These are phyloP conservation scores for Ips nitidus DNA, from an alignment of 1,140 invertebrate genomes.

Conservation along the genomic window DNA sequence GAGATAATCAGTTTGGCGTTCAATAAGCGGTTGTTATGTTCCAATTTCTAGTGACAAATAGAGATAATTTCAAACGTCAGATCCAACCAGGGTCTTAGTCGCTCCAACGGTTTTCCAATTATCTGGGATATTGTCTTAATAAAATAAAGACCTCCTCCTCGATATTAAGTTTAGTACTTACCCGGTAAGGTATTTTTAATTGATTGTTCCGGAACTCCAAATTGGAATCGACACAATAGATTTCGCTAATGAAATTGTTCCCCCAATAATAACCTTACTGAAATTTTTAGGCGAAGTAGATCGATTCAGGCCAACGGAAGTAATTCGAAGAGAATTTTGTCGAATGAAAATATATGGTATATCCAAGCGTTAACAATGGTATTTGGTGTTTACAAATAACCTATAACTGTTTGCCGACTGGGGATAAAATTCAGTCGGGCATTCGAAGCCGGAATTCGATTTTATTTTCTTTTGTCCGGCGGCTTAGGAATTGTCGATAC, in stretches of 20 bases:
- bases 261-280: too few relatives aligned
- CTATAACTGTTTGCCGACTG: constrained; percentile 8
- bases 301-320: too few relatives aligned
- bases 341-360: neutral
- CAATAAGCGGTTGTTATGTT: too few relatives aligned
- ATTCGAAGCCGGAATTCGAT: constrained; percentile 5
- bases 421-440: constrained; percentile 14
- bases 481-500: constrained; percentile 12
- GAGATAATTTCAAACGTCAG: constrained; percentile 10
- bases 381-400: constrained; percentile 12
- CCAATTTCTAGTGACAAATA: neutral
- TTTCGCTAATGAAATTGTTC: too few relatives aligned
- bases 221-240: too few relatives aligned
- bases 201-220: neutral
- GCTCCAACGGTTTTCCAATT: constrained; percentile 5
- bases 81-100: neutral
- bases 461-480: constrained; percentile 18
- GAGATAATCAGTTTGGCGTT: too few relatives aligned
- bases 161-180: neutral
- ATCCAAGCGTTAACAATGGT: constrained; percentile 1
- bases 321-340: too few relatives aligned
- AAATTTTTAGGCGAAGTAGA: too few relatives aligned
- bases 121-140: constrained; percentile 12
- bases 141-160: constrained; percentile 9
- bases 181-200: neutral